Percentiles rank a stretch among this genome's conserved stretches.
These are phyloP conservation scores for Drosophila engyochracea DNA, from an alignment of 2,888 invertebrate genomes.

Conservation along the genomic window DNA sequence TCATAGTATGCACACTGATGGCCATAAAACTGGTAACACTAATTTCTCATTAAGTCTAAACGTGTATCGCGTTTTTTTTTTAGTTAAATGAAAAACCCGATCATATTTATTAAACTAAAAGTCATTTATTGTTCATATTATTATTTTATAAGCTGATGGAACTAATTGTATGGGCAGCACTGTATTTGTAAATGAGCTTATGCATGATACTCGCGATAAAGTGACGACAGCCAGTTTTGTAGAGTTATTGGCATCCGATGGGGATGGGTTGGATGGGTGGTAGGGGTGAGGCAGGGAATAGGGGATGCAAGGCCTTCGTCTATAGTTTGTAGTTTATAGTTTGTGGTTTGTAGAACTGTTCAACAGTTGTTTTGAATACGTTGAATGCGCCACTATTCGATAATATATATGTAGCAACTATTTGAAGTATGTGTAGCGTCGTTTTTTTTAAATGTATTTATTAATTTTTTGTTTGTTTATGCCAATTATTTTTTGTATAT, in stretches of 20 bases:
- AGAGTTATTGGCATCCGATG: not conserved
- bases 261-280: not conserved
- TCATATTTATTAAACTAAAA: not conserved
- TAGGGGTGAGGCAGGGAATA: not conserved
- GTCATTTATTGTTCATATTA: not conserved
- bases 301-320: conserved; percentile 36
- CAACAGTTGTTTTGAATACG: conserved; percentile 51
- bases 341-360: conserved; percentile 42
- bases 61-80: not conserved
- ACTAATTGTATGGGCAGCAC: not conserved
- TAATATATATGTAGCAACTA: conserved; percentile 23
- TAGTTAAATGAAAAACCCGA: not conserved
- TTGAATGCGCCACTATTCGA: conserved; percentile 50
- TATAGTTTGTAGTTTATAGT: conserved; percentile 29
- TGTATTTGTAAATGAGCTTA: conserved; percentile 33
- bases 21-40: not conserved
- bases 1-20: not conserved
- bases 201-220: conserved; percentile 54
- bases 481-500: not conserved
- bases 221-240: conserved; percentile 27
- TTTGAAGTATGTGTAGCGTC: not conserved
- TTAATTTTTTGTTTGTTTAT: not conserved
- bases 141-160: not conserved
- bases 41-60: not conserved
- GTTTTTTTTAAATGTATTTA: not conserved